Base-by-base conservation (phyloP, 2,797 vertebrate genomes). In the Decapterus maruadsi region DNA sequence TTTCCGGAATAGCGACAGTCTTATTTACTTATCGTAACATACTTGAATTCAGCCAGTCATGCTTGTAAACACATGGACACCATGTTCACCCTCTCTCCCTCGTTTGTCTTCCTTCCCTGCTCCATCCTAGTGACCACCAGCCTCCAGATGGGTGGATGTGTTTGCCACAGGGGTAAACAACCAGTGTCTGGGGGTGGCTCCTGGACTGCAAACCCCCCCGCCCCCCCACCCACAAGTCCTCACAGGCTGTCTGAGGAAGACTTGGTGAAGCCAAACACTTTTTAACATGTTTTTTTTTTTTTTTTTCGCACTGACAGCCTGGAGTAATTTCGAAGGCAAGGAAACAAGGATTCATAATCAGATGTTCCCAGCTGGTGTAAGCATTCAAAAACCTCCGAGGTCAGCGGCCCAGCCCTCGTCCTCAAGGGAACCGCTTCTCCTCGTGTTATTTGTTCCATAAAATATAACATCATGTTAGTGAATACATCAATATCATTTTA, bases 81-180 rank as follows among this genome's bases (percentile, higher is more conserved):
- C 36, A 43, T 54, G 11, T 38, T 42, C 29, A 31, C 8, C 54
- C 31, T 74, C 34, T 4, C 11, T n/a, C 45, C 20, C 29, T 17
- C 8, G 58, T 46, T 50, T 72, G 68, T 62, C 48, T 67, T 48
- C 53, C 50, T 60, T 65, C 8, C 19, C 9, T 16, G 12, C 58
- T 77, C 36, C 66, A 45, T 73, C 20, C 51, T 58, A 6, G 57
- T 60, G 65, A 83, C 84, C 85, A 66, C 84, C 80, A 38, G 58
- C 80, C 70, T 87, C 80, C 84, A 91, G 68, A 88, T 85, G 61
- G 45, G 51, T 17, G 46, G 57, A 55, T 69, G 83, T 90, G 82
- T 91, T 91, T 89, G 86, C 89, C 85, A 77, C 51, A 3, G 83
- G 89, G 79, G 85, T 93, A 90, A 93, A 93, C 90, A 92, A 86